Base-by-base conservation (phyloP, 2,888 invertebrate species). In the Subacronicta megacephala region DNA sequence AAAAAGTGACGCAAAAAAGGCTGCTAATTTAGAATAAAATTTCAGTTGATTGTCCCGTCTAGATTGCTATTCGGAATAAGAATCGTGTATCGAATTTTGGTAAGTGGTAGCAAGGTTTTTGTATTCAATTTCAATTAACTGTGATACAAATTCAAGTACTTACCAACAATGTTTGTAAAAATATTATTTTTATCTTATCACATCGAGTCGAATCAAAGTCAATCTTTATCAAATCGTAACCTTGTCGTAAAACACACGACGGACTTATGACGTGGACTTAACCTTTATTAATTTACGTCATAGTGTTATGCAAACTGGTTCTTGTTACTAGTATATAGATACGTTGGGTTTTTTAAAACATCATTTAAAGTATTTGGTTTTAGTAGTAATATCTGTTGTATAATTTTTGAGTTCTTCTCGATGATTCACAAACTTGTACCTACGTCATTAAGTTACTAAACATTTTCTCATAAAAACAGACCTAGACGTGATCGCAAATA, bases 121-220 rank as follows among this genome's bases (percentile, higher is more conserved):
- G 10, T 7, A 2, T 20, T 0, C 0, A 3, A 20, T 36, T 44
- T 23, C 0, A 18, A 23, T 9, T 12, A 1, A 13, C 2, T 31
- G 3, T n/a, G 31, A n/a, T 31, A 31, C n/a, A 31, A 31, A 3
- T n/a, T 31, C n/a, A 31, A n/a, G n/a, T 31, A 5, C n/a, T n/a
- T 37, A 33, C 7, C 23, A 45, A 3, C 5, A 20, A 5, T 20
- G 15, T 26, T 41, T 61, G n/a, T 3, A 29, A 29, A 12, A 29
- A 36, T 43, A 38, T 33, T 37, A 43, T 50, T 62, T 68, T 26
- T 10, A 66, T 76, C 75, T 72, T 69, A 72, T 67, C 53, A 70
- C 47, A 66, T 75, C 56, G 62, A 81, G 82, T 84, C 81, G 81
- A 84, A 84, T 84, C 83, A 86, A 85, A 83, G 83, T 86, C 83